A percentile compares a stretch with the other conserved stretches of the same genome.
Evolutionary conservation across 2,888 invertebrate genomes (phyloP).

Genomic region (Rhaphigaster nebulosa): DNA sequence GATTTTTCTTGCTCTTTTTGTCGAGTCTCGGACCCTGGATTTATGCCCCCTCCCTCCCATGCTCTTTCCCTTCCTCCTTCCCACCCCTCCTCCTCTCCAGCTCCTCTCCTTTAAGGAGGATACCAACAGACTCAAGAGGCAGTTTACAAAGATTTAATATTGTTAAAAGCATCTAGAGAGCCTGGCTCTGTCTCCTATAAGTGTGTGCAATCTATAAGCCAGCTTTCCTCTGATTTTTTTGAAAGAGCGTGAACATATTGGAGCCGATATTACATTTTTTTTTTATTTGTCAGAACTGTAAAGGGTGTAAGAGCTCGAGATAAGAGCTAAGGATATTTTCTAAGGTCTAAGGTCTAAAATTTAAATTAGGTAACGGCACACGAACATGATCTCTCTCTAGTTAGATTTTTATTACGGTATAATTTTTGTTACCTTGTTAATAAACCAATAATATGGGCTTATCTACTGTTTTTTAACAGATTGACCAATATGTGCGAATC

Average conservation of each 20-base stretch:
- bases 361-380: no score
- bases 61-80: neutral
- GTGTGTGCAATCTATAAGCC: neutral
- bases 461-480: no score
- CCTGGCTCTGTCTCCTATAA: neutral
- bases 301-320: no score
- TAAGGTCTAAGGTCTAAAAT: no score
- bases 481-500: no score
- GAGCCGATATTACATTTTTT: neutral
- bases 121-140: neutral
- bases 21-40: neutral
- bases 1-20: neutral
- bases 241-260: neutral
- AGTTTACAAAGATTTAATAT: constrained; percentile 36
- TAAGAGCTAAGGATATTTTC: no score
- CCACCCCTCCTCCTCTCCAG: no score
- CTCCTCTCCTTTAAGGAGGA: neutral
- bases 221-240: neutral
- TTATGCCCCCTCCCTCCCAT: neutral
- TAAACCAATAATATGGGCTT: no score
- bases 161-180: neutral
- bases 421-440: no score
- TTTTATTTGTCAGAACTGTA: neutral
- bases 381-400: no score
- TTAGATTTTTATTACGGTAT: no score